Base-by-base conservation (phyloP, 2,888 invertebrate species). In the Graphium colonna region DNA sequence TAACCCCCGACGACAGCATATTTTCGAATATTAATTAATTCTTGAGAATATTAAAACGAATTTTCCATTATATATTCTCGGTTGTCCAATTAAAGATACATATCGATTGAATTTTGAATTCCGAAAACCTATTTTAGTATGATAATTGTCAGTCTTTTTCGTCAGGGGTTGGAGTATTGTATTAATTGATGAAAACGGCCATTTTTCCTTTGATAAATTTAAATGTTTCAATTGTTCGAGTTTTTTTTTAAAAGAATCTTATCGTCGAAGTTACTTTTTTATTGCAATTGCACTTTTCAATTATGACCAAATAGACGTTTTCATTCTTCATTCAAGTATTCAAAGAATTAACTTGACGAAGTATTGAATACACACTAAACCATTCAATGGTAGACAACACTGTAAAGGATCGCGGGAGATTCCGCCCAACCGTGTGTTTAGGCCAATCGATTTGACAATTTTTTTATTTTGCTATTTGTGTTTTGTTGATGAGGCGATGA, bases 1-100 rank as follows among this genome's bases (percentile, higher is more conserved):
- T 16, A 52, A 52, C 52, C 47, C 12, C 52, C 42, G 52, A 52
- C 52, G 52, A 52, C 13, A n/a, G n/a, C n/a, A n/a, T n/a, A n/a
- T n/a, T n/a, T n/a, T n/a, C n/a, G n/a, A n/a, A n/a, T n/a, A n/a
- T n/a, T n/a, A n/a, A n/a, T n/a, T n/a, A n/a, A n/a, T n/a, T n/a
- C n/a, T n/a, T n/a, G n/a, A n/a, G n/a, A n/a, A n/a, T n/a, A n/a
- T n/a, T n/a, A n/a, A n/a, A n/a, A n/a, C n/a, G n/a, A n/a, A n/a
- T n/a, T n/a, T n/a, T n/a, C n/a, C n/a, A n/a, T n/a, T n/a, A n/a
- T n/a, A n/a, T n/a, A n/a, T n/a, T n/a, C n/a, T n/a, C n/a, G n/a
- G n/a, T n/a, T n/a, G n/a, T n/a, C n/a, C n/a, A n/a, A n/a, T n/a
- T n/a, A n/a, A n/a, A n/a, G n/a, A n/a, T n/a, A n/a, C n/a, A n/a